Evolutionary conservation across 2,113 vertebrate genomes (phyloP), one percentile per base, ranked within the genome.

Genomic region (Paramormyrops kingsleyae): DNA sequence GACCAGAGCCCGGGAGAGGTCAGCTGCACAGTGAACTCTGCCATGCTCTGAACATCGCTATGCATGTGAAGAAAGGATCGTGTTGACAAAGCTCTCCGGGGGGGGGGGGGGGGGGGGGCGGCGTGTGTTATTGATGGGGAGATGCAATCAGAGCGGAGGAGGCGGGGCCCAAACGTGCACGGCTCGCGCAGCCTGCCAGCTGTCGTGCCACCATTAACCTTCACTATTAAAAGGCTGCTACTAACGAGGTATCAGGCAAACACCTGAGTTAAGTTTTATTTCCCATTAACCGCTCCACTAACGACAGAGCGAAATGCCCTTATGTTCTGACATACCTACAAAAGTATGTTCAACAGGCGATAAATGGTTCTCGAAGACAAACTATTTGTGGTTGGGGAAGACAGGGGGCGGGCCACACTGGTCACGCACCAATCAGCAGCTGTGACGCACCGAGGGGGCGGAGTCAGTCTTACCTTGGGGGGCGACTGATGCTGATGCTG

Each of bases 381-480:
- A 24, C 21, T 42, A 47, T 85, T 49, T 85, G 83, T 85, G 24
- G 83, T 21, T 27, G 17, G 46, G 44, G 70, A 24, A 15, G 27
- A 35, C n/a, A 3, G 56, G 21, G 6, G 24, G 21, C 24, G 24
- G 8, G 7, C 21, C 59, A 27, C 59, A 66, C n/a, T 27, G n/a
- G 62, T 70, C 62, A 3, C 10, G n/a, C 9, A 70, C 62, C n/a
- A 70, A 70, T 70, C 46, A 84, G 39, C 83, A 84, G 15, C 24
- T 21, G 19, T 9, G 24, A 47, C 2, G 7, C 21, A 46, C 24
- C 0, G 1, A 21, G 49, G 15, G 0, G 0, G n/a, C 49, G 5
- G 47, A 83, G 35, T n/a, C 27, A 12, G 49, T 1, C 52, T 92
- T 95, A 98, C 99, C 97, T 99, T 99, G 0, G 98, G 98, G 77